Percentiles rank a stretch among this genome's conserved stretches.
Evolutionary conservation across 2,797 vertebrate genomes (phyloP).

Genomic region (Margarornis squamiger): DNA sequence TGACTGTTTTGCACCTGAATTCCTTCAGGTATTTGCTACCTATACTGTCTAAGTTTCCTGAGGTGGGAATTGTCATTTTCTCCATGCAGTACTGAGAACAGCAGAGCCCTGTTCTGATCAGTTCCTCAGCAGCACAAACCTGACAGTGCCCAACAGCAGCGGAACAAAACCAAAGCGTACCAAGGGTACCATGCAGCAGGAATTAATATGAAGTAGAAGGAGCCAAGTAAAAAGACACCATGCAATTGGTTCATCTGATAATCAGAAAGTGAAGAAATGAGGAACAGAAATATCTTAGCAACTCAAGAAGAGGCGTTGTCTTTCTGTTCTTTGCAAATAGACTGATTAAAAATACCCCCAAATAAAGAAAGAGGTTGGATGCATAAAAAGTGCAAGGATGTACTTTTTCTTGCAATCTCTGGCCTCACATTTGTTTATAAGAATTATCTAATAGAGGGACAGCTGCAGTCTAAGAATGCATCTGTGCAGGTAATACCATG

Average conservation of each 20-base stretch:
- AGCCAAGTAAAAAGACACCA: background rate
- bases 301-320: background rate
- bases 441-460: background rate
- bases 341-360: background rate
- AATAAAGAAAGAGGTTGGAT: background rate
- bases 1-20: background rate
- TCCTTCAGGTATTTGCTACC: background rate
- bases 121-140: background rate
- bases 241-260: background rate
- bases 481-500: accelerated
- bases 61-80: background rate
- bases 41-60: background rate
- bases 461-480: background rate
- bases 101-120: background rate
- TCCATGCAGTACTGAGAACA: background rate
- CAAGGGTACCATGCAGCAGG: accelerated
- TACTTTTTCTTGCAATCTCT: background rate
- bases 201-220: background rate
- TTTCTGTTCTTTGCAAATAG: background rate
- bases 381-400: background rate
- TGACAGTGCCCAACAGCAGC: background rate
- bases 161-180: background rate
- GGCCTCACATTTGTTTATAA: background rate
- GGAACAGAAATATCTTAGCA: background rate
- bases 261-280: background rate